A percentile compares a stretch with the other conserved stretches of the same genome.
Conservation (phyloP, 2,797 vertebrate genomes). For the Octomys mimax region DNA sequence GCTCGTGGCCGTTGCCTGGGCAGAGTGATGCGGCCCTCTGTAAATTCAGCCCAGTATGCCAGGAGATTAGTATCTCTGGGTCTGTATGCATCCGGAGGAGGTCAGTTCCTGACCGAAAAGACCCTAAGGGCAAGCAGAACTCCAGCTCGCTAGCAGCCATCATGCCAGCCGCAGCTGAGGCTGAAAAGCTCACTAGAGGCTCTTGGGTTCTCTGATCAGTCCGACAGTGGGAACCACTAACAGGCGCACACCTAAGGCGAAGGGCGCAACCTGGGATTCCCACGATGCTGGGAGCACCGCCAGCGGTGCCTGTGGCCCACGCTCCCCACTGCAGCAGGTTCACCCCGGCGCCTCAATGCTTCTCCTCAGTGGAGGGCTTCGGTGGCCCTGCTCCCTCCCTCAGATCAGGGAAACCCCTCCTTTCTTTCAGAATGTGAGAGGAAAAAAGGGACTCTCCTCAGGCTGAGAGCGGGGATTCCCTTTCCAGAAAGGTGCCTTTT, state of each 20-base stretch:
- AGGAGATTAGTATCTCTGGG: background rate
- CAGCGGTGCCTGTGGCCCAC: background rate
- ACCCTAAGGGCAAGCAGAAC: too few species aligned
- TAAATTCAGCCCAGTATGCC: background rate
- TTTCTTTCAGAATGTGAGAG: background rate
- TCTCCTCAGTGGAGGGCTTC: background rate
- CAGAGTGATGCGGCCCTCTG: accelerated
- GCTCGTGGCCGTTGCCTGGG: background rate
- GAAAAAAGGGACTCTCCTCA: background rate
- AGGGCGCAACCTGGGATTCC: background rate
- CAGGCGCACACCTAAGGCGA: background rate
- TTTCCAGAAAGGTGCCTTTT: background rate
- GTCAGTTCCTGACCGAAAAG: background rate
- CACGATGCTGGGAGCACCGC: accelerated
- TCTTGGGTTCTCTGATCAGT: background rate
- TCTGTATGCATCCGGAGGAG: accelerated
- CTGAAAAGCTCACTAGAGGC: background rate
- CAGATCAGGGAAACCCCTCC: slow-evolving; percentile 59
- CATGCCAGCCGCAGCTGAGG: background rate
- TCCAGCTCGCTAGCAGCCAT: background rate
- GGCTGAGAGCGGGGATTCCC: slow-evolving; percentile 59
- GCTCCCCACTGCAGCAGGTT: accelerated
- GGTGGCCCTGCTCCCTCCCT: background rate
- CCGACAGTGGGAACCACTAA: background rate
- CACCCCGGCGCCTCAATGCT: background rate